Conservation (phyloP, 2,113 vertebrate genomes). For the Mugil cephalus region DNA sequence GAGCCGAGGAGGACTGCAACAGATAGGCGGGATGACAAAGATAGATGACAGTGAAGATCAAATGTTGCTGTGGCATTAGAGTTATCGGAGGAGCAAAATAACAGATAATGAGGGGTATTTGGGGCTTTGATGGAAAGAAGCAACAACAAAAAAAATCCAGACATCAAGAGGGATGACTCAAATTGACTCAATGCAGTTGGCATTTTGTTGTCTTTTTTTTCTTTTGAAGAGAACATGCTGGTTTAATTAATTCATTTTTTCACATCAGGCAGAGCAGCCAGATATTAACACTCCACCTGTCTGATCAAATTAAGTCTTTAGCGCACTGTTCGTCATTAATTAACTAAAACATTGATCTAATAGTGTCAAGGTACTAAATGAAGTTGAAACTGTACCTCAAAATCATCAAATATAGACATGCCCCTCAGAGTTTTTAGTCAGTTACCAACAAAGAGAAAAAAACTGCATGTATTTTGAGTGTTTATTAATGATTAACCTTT, state of each 20-base stretch:
- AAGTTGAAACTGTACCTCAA: constrained; percentile 49
- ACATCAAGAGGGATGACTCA: constrained; percentile 22
- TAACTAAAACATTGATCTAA: constrained; percentile 53
- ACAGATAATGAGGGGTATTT: constrained; percentile 40
- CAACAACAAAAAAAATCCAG: constrained; percentile 18
- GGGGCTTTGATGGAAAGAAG: constrained; percentile 34
- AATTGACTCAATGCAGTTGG: background rate
- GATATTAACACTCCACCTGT: constrained; percentile 29
- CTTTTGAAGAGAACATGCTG: no score
- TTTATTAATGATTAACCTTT: background rate
- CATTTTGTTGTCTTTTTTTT: background rate
- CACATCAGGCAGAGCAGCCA: background rate
- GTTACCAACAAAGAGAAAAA: constrained; percentile 12
- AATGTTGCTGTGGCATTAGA: constrained; percentile 37
- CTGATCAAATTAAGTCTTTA: constrained; percentile 55
- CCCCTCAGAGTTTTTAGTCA: background rate
- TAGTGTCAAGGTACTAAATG: constrained; percentile 63
- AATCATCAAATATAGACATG: constrained; percentile 6
- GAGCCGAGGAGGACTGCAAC: constrained; percentile 28
- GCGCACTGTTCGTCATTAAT: constrained; percentile 51
- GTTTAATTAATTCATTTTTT: background rate
- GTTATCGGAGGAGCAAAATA: constrained; percentile 33
- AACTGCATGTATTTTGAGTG: background rate
- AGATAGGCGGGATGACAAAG: constrained; percentile 63
- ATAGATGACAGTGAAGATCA: constrained; percentile 47